These are phyloP conservation scores for Crotalus horridus DNA, from an alignment of 2,113 vertebrate species.

Conservation along the genomic window DNA sequence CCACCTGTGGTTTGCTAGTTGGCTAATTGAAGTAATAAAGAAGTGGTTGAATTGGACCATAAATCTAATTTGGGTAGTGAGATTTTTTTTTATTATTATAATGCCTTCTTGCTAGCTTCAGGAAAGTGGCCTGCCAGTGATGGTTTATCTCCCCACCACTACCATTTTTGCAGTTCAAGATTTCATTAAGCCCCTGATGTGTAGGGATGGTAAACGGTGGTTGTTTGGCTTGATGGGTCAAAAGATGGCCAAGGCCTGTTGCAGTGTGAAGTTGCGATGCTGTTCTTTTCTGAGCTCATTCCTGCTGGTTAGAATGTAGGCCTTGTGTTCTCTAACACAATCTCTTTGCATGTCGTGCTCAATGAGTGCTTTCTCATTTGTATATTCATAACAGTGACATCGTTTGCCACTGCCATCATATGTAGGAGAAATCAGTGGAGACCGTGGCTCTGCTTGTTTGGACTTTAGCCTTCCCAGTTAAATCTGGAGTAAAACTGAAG, in stretches of 20 bases:
- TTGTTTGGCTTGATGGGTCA: neutral
- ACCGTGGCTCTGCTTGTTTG: neutral
- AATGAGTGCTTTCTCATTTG: neutral
- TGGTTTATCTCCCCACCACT: no score
- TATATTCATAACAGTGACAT: neutral
- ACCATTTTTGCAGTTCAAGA: neutral
- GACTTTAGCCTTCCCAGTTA: neutral
- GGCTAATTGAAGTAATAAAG: neutral
- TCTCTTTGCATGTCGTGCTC: neutral
- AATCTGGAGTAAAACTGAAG: neutral
- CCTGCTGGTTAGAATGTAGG: neutral
- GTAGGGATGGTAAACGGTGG: neutral
- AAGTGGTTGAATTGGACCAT: neutral
- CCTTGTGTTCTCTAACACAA: neutral
- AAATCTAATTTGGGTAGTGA: neutral
- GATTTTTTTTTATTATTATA: neutral
- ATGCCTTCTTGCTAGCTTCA: neutral
- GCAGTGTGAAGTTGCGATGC: neutral
- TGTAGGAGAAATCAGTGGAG: neutral
- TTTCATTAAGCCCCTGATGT: neutral
- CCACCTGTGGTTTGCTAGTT: neutral
- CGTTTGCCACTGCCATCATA: neutral
- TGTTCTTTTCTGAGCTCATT: neutral
- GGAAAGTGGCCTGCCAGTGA: neutral
- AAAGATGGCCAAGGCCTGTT: neutral